Evolutionary conservation across 2,888 invertebrate genomes (phyloP).

Genomic region (Tolmerus cingulatus): DNA sequence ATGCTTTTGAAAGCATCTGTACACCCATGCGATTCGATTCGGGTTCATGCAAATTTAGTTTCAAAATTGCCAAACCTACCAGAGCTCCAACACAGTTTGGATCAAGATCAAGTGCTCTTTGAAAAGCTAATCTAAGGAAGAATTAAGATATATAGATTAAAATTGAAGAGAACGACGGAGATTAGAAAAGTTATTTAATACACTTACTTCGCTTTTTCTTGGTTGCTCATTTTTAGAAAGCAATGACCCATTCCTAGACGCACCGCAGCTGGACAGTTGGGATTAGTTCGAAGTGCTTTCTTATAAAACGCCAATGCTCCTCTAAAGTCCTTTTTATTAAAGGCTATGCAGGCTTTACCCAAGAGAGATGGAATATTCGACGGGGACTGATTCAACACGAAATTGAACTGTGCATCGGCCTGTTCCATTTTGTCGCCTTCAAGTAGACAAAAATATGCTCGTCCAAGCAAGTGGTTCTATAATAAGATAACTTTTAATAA

Average conservation of each 20-base stretch:
- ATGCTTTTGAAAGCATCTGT: constrained; percentile 94
- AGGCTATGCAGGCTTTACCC: constrained; percentile 99
- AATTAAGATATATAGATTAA: not conserved
- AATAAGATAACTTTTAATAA: not conserved
- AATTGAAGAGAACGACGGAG: not conserved
- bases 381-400: constrained; percentile 93
- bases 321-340: constrained; percentile 95
- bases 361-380: constrained; percentile 96
- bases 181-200: not conserved
- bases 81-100: constrained; percentile 94
- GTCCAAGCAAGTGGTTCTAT: constrained; percentile 92
- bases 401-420: constrained; percentile 99
- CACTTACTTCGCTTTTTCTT: constrained; percentile 86
- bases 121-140: constrained; percentile 82
- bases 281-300: constrained; percentile 94
- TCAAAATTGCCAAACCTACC: constrained; percentile 93
- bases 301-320: constrained; percentile 97
- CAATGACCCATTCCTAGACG: constrained; percentile 98
- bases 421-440: constrained; percentile 99
- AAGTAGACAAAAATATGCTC: constrained; percentile 96
- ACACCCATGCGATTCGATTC: constrained; percentile 94
- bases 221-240: constrained; percentile 94
- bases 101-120: constrained; percentile 92
- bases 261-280: constrained; percentile 95
- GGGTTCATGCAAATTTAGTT: constrained; percentile 89